A percentile compares a stretch with the other conserved stretches of the same genome.
phyloP scores from a whole-genome alignment of 1,140 invertebrate genomes.

The Penaeus vannamei region DNA sequence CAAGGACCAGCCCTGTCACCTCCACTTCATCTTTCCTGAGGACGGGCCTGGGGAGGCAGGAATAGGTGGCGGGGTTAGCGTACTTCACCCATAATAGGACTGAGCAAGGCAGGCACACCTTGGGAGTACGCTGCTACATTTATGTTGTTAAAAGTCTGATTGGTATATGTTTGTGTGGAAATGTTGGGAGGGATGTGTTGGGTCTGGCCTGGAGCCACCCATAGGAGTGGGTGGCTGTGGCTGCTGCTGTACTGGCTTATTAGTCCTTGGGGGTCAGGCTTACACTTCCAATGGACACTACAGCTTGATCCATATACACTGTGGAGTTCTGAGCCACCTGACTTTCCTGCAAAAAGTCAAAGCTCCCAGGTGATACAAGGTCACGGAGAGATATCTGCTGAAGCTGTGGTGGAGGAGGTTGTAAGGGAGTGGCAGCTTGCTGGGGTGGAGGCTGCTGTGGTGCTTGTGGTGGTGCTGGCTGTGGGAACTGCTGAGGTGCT shows the following conservation, averaged over 20 bases:
- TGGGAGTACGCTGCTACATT: slow-evolving; percentile 47
- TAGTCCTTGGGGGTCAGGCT: slow-evolving; percentile 43
- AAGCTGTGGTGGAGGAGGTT: slow-evolving; percentile 47
- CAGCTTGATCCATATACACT: slow-evolving; percentile 61
- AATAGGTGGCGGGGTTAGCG: slow-evolving; percentile 53
- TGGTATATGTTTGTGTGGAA: slow-evolving; percentile 58
- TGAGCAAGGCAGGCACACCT: slow-evolving; percentile 46
- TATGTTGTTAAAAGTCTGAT: slow-evolving; percentile 43
- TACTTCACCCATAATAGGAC: slow-evolving; percentile 40
- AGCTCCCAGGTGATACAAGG: slow-evolving; percentile 52
- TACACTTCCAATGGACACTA: slow-evolving; percentile 58
- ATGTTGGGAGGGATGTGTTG: slow-evolving; percentile 60
- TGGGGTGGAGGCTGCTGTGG: slow-evolving; percentile 34
- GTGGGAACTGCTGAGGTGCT: slow-evolving; percentile 16
- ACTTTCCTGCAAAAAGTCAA: slow-evolving; percentile 63
- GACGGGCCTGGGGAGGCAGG: slow-evolving; percentile 54
- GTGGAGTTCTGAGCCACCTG: slow-evolving; percentile 58
- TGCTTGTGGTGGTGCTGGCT: slow-evolving; percentile 29
- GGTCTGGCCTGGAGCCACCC: slow-evolving; percentile 52
- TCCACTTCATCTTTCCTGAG: slow-evolving; percentile 59
- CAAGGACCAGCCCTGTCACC: slow-evolving; percentile 56
- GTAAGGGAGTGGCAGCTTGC: slow-evolving; percentile 23
- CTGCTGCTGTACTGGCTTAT: slow-evolving; percentile 48
- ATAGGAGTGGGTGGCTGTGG: slow-evolving; percentile 45
- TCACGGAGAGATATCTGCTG: slow-evolving; percentile 56